Base-by-base conservation (phyloP, 2,797 vertebrate species). In the Typhlichthys subterraneus region DNA sequence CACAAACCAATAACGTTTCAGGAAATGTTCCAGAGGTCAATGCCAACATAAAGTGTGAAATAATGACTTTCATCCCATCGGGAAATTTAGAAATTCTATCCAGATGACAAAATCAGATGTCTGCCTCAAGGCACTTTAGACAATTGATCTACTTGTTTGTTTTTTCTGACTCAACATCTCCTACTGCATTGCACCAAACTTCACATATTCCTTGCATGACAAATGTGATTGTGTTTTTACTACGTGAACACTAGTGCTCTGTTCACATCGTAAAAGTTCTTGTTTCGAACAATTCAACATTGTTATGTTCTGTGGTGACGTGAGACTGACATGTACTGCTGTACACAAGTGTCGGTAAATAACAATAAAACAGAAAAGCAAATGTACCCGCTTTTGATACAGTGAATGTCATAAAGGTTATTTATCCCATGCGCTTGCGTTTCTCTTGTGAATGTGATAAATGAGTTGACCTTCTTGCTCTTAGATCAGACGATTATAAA, bases 71-170 rank as follows among this genome's bases (percentile, higher is more conserved):
- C 85, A 82, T 85, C 87, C 87, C 88, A 86, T 77, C 89, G 88
- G 89, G 91, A 90, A 91, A 92, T 91, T 88, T 89, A 89, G 87
- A 84, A 86, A 91, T 88, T 88, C 87, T 90, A 89, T 88, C 84
- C 85, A 88, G 88, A 92, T 90, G 90, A 93, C 87, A 88, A 91
- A 92, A 85, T 82, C 89, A 86, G 87, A 86, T 81, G 77, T 83
- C 62, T 79, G 84, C 89, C 89, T 80, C 59, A 14, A 82, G 91
- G 87, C 83, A 71, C 65, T 72, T 10, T 15, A 10, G 14, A 19
- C 10, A 15, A 15, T 17, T 17, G 17, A 52, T 42, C 38, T 42
- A 2, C 38, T 42, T 42, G 38, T 42, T 42, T 42, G 38, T 42
- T 42, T 42, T 38, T 42, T 42, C 38, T 42, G 9, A 8, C 38